These are phyloP conservation scores for Muraenolepis orangiensis DNA, from an alignment of 2,797 vertebrate species.

Conservation along the genomic window DNA sequence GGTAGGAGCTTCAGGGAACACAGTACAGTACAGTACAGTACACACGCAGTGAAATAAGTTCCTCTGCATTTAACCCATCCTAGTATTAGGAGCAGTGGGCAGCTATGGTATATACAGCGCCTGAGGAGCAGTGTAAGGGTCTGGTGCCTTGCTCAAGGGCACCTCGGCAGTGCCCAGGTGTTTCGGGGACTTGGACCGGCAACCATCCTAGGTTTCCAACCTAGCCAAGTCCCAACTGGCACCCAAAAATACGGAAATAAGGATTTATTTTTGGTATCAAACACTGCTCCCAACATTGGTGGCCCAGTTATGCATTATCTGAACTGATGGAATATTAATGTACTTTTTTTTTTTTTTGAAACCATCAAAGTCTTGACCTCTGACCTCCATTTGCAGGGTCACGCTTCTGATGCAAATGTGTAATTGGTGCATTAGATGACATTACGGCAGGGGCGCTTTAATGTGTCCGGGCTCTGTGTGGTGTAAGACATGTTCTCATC, in stretches of 20 bases:
- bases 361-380: slow-evolving; percentile 13
- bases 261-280: neutral
- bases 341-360: slow-evolving; percentile 9
- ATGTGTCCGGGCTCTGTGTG: slow-evolving; percentile 10
- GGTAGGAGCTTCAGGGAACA: neutral
- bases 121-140: no score
- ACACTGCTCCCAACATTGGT: neutral
- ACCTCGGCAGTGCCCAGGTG: no score
- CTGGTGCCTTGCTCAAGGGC: no score
- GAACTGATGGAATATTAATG: slow-evolving; percentile 7
- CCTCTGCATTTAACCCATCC: no score
- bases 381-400: slow-evolving; percentile 25
- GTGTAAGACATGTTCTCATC: slow-evolving; percentile 9
- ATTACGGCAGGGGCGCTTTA: slow-evolving; percentile 24
- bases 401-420: slow-evolving; percentile 16
- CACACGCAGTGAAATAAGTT: neutral
- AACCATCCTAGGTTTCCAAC: no score
- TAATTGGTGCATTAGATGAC: slow-evolving; percentile 37
- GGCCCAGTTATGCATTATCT: neutral
- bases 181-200: no score
- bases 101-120: no score
- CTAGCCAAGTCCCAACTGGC: no score
- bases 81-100: no score
- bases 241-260: no score
- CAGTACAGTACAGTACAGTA: no score